phyloP scores from a whole-genome alignment of 2,888 invertebrate genomes.

The Tethea ocularis region DNA sequence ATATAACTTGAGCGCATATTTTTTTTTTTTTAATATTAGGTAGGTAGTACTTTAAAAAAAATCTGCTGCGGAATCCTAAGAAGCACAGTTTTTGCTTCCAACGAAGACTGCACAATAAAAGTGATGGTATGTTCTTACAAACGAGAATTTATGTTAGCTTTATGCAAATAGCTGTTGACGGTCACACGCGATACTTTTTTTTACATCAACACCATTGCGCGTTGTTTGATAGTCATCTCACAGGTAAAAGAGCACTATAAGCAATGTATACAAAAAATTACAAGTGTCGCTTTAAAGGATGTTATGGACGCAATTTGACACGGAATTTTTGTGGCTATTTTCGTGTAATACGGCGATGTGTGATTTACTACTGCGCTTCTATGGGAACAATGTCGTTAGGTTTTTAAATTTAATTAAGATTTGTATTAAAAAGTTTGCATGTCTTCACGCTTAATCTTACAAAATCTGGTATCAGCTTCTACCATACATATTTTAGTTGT shows the following conservation, averaged over 20 bases:
- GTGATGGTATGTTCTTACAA: constrained; percentile 81
- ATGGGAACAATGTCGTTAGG: not conserved
- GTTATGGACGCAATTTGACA: not conserved
- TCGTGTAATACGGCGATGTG: constrained; percentile 11
- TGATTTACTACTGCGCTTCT: constrained; percentile 10
- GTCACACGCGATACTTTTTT: constrained; percentile 54
- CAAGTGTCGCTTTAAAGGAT: not conserved
- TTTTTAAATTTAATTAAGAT: not conserved
- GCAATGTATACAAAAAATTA: constrained; percentile 41
- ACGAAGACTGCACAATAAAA: constrained; percentile 79
- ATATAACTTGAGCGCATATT: too few relatives aligned
- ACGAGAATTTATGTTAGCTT: constrained; percentile 80
- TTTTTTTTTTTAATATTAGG: too few relatives aligned
- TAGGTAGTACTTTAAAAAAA: too few relatives aligned
- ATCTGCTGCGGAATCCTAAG: constrained; percentile 5
- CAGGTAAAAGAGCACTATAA: constrained; percentile 46
- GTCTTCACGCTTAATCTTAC: not conserved
- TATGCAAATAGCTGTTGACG: constrained; percentile 76
- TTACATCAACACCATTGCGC: constrained; percentile 46
- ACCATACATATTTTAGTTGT: not conserved
- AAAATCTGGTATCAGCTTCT: not conserved
- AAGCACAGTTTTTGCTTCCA: constrained; percentile 63
- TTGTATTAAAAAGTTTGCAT: not conserved
- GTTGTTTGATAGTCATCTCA: constrained; percentile 45
- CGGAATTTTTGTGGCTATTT: constrained; percentile 23